Percentiles rank a stretch among this genome's conserved stretches.
These are phyloP conservation scores for Otus sunia DNA, from an alignment of 2,113 vertebrate species.

Conservation along the genomic window DNA sequence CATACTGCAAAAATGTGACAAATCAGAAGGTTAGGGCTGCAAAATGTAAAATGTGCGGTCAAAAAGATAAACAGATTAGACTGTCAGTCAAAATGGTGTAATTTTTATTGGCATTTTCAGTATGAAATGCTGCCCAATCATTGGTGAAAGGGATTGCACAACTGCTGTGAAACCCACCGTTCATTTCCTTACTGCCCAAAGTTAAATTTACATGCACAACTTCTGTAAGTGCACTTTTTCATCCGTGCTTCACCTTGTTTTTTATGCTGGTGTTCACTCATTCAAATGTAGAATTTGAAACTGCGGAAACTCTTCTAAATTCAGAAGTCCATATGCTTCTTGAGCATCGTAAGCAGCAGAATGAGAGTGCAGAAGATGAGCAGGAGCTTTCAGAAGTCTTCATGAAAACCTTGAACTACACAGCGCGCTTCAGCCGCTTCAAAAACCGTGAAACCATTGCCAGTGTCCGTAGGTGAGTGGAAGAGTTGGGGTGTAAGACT, in stretches of 20 bases:
- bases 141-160: background rate
- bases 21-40: background rate
- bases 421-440: constrained; percentile 94
- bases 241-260: background rate
- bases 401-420: constrained; percentile 98
- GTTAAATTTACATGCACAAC: background rate
- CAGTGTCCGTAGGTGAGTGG: constrained; percentile 88
- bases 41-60: background rate
- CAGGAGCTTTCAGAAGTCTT: constrained; percentile 97
- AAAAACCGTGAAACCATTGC: constrained; percentile 98
- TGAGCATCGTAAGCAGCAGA: constrained; percentile 97
- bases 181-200: background rate
- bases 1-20: background rate
- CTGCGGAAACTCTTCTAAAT: constrained; percentile 91
- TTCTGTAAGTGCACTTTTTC: background rate
- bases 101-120: background rate
- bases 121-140: background rate
- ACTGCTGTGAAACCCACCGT: background rate
- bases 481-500: fast-evolving
- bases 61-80: background rate
- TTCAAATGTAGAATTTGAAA: constrained; percentile 86
- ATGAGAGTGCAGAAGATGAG: constrained; percentile 96
- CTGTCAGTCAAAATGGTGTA: background rate
- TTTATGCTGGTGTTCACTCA: background rate
- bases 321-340: constrained; percentile 98